Conservation (phyloP, 1,140 invertebrate species). For the Scaptomyza montana region DNA sequence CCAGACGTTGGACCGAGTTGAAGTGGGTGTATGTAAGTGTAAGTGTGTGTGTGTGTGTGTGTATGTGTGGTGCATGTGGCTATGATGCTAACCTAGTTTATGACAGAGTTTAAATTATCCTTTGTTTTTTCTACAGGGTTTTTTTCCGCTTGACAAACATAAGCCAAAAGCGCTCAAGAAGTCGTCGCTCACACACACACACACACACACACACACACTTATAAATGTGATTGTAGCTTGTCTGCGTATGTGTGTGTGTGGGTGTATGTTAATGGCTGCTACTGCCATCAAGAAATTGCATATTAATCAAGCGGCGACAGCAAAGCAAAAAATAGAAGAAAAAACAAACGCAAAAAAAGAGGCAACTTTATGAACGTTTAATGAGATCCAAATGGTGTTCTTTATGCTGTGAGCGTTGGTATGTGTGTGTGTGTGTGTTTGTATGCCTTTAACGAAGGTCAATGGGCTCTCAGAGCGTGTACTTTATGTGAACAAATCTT, state of each 20-base stretch:
- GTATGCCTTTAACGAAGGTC: constrained; percentile 35
- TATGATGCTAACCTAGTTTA: constrained; percentile 78
- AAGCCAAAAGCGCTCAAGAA: constrained; percentile 52
- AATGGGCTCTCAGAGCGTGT: constrained; percentile 35
- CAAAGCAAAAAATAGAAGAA: constrained; percentile 31
- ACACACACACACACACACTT: constrained; percentile 22
- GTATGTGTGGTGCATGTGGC: constrained; percentile 36
- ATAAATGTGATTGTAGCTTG: constrained; percentile 55
- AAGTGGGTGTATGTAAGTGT: constrained; percentile 15
- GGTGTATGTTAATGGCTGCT: constrained; percentile 62
- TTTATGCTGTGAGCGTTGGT: constrained; percentile 4
- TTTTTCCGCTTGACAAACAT: constrained; percentile 69
- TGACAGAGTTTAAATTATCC: constrained; percentile 81
- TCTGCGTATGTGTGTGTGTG: constrained; percentile 32
- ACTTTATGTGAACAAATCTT: constrained; percentile 54
- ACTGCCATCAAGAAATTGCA: constrained; percentile 72
- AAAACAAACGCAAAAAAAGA: background rate
- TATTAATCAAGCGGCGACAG: constrained; percentile 69
- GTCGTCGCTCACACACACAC: constrained; percentile 18
- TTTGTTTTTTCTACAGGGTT: constrained; percentile 74
- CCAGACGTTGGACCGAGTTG: constrained; percentile 4
- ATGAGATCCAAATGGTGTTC: constrained; percentile 61
- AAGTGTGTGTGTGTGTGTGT: constrained; percentile 19
- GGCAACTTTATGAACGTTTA: constrained; percentile 60
- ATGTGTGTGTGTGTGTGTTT: constrained; percentile 17